A percentile compares a stretch with the other conserved stretches of the same genome.
Evolutionary conservation across 2,797 vertebrate species (phyloP).

Genomic region (Tapera naevia): DNA sequence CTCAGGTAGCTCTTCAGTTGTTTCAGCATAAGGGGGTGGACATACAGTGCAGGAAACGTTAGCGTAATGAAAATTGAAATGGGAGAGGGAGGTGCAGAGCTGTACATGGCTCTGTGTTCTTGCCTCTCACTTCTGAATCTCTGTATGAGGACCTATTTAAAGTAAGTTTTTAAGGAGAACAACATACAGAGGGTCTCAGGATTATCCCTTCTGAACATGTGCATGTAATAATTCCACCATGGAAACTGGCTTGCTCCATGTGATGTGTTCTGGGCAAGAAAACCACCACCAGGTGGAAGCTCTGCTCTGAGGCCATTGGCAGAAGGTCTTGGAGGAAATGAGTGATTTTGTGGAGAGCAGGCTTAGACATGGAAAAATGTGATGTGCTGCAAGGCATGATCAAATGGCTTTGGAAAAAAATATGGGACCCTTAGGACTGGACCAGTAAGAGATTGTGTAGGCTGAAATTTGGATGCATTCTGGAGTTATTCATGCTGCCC

Average conservation of each 20-base stretch:
- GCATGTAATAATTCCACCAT: not conserved
- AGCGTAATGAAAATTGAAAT: not conserved
- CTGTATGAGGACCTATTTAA: not conserved
- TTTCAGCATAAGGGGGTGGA: not conserved
- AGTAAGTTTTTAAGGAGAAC: not conserved
- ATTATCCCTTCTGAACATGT: not conserved
- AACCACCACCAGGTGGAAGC: not conserved
- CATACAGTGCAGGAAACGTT: not conserved
- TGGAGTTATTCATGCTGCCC: not conserved
- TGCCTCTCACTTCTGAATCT: not conserved
- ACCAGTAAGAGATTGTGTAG: not conserved
- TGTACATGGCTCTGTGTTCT: not conserved
- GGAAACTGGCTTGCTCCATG: not conserved
- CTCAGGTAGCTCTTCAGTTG: conserved; percentile 40
- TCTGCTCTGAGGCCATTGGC: not conserved
- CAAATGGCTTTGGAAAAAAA: not conserved
- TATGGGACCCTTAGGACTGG: not conserved
- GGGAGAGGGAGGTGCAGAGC: not conserved
- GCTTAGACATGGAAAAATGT: not conserved
- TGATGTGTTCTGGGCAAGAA: not conserved
- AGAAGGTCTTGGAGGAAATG: not conserved
- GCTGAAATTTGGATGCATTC: not conserved
- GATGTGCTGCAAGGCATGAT: not conserved
- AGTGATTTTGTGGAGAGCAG: not conserved
- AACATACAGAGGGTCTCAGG: not conserved